Evolutionary conservation across 2,113 vertebrate genomes (phyloP).

Genomic region (Pholis gunnellus): DNA sequence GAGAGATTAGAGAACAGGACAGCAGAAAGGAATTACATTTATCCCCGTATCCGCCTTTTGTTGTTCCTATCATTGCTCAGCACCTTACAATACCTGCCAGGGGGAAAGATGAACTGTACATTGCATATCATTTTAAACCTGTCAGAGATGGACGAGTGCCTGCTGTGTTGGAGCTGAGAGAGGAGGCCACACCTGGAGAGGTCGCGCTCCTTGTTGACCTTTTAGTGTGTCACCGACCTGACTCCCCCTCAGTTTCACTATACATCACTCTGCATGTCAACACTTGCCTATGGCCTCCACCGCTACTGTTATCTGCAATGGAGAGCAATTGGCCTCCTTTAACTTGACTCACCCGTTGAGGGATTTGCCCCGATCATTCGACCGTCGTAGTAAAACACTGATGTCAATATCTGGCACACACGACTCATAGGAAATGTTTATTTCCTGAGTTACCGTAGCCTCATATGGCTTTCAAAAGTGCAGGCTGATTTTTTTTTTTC

Average conservation of each 20-base stretch:
- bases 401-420: slow-evolving; percentile 31
- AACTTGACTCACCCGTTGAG: slow-evolving; percentile 53
- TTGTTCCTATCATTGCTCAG: slow-evolving; percentile 57
- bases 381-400: slow-evolving; percentile 5
- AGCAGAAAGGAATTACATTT: slow-evolving; percentile 59
- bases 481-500: slow-evolving; percentile 11
- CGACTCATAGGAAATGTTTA: slow-evolving; percentile 2
- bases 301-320: slow-evolving; percentile 48
- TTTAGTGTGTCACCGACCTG: slow-evolving; percentile 44
- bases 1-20: slow-evolving; percentile 63
- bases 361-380: slow-evolving; percentile 42
- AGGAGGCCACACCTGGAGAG: slow-evolving; percentile 79
- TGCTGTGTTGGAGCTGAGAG: slow-evolving; percentile 54
- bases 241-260: slow-evolving; percentile 49
- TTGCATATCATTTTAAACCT: slow-evolving; percentile 57
- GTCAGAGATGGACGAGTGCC: slow-evolving; percentile 32
- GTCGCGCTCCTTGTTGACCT: slow-evolving; percentile 76
- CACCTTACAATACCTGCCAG: slow-evolving; percentile 67
- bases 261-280: slow-evolving; percentile 75
- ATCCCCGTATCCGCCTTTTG: slow-evolving; percentile 58
- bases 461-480: slow-evolving; percentile 12
- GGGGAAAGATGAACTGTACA: slow-evolving; percentile 49
- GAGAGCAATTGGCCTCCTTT: slow-evolving; percentile 35
- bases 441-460: slow-evolving; percentile 19
- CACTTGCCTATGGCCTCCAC: slow-evolving; percentile 51